Conservation (phyloP, 2,888 invertebrate genomes). For the Scaptomyza parva region DNA sequence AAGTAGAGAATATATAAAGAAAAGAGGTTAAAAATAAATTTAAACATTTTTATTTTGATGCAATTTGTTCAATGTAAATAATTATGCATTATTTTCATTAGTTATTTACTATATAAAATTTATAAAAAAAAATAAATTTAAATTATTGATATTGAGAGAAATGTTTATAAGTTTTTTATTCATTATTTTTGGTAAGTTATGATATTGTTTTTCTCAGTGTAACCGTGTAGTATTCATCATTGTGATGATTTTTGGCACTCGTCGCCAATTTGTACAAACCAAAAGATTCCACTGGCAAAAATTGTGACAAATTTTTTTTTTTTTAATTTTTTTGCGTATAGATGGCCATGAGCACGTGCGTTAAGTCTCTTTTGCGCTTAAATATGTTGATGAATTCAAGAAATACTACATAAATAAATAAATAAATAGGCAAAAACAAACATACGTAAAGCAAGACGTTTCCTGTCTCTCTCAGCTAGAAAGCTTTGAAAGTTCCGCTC, state of each 20-base stretch:
- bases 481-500: conserved; percentile 20
- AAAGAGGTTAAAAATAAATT: conserved; percentile 14
- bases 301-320: conserved; percentile 58
- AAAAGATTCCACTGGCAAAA: conserved; percentile 54
- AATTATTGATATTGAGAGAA: conserved; percentile 62
- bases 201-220: conserved; percentile 33
- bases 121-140: conserved; percentile 71
- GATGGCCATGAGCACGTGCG: conserved; percentile 64
- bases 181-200: conserved; percentile 59
- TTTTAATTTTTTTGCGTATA: conserved; percentile 28
- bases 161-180: conserved; percentile 14
- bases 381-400: conserved; percentile 32
- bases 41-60: conserved; percentile 54
- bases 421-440: conserved; percentile 7
- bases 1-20: conserved; percentile 13
- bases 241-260: conserved; percentile 62
- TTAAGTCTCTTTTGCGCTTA: conserved; percentile 14
- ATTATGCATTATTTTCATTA: conserved; percentile 59
- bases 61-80: conserved; percentile 69
- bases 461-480: conserved; percentile 52
- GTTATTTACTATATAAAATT: conserved; percentile 58
- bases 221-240: conserved; percentile 25
- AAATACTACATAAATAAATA: conserved; percentile 18
- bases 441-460: conserved; percentile 24
- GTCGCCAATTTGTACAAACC: conserved; percentile 47